Conservation (phyloP, 2,113 vertebrate genomes). For the Dicaeum eximium region DNA sequence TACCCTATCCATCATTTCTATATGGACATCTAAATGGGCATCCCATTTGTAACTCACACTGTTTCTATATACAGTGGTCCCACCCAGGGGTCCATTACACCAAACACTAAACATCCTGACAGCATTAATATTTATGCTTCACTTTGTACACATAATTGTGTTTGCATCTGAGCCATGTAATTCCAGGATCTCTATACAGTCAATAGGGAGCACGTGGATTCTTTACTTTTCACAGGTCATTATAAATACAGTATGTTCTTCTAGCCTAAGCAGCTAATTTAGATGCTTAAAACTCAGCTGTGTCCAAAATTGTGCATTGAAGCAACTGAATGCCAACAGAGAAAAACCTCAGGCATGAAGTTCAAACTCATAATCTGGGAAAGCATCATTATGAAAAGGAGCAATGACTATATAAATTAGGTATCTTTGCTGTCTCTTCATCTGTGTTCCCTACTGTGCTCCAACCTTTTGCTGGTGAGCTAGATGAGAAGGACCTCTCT, state of each 20-base stretch:
- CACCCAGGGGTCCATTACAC: neutral
- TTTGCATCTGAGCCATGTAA: neutral
- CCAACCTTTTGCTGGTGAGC: neutral
- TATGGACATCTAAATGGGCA: neutral
- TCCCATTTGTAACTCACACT: neutral
- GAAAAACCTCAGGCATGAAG: neutral
- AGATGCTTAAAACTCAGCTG: neutral
- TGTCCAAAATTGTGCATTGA: neutral
- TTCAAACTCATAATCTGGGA: neutral
- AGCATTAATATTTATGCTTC: neutral
- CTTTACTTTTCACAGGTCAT: neutral
- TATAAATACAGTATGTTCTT: neutral
- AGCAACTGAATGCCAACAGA: neutral
- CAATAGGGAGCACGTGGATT: neutral
- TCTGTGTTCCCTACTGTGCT: neutral
- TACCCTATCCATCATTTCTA: neutral
- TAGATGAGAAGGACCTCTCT: neutral
- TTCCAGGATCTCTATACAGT: neutral
- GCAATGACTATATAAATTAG: neutral
- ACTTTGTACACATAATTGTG: neutral
- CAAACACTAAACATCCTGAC: neutral
- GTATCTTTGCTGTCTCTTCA: neutral
- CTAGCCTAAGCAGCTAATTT: neutral
- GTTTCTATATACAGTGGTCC: neutral
- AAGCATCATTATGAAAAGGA: neutral